Conservation (phyloP, 2,797 vertebrate genomes). For the Crenuchus spilurus region DNA sequence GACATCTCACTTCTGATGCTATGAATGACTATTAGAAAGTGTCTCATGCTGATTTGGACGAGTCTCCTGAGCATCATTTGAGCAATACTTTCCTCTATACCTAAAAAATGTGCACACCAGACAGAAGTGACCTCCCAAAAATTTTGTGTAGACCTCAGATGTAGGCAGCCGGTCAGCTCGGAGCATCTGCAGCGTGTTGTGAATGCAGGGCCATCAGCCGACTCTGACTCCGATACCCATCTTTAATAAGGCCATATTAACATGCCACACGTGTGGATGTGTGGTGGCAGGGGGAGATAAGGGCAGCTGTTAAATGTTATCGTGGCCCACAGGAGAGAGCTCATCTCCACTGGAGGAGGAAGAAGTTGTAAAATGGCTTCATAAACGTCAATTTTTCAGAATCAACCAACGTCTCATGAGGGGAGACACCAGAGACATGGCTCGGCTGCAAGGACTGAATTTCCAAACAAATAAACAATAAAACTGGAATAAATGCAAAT, state of each 20-base stretch:
- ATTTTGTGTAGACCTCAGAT: background rate
- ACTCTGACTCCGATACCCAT: conserved; percentile 13
- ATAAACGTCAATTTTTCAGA: conserved; percentile 47
- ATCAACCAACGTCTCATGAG: conserved; percentile 30
- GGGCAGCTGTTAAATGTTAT: conserved; percentile 36
- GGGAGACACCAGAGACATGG: background rate
- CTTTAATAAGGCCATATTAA: conserved; percentile 28
- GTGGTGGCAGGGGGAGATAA: conserved; percentile 19
- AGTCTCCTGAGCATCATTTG: no score
- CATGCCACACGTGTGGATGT: conserved; percentile 5
- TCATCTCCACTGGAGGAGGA: conserved; percentile 22
- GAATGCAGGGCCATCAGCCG: background rate
- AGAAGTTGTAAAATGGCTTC: conserved; percentile 18
- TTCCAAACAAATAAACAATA: no score
- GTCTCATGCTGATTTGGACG: no score
- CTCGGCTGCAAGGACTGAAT: background rate
- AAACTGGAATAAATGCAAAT: no score
- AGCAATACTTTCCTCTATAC: no score
- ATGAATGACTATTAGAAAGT: no score
- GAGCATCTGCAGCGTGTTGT: background rate
- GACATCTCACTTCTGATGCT: no score
- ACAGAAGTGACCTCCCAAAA: background rate
- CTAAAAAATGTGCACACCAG: no score
- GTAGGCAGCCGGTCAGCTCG: background rate
- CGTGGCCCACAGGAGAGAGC: conserved; percentile 22